Evolutionary conservation across 1,140 invertebrate species (phyloP), one percentile per base, ranked within the genome.

Genomic region (Drosophila suzukii): DNA sequence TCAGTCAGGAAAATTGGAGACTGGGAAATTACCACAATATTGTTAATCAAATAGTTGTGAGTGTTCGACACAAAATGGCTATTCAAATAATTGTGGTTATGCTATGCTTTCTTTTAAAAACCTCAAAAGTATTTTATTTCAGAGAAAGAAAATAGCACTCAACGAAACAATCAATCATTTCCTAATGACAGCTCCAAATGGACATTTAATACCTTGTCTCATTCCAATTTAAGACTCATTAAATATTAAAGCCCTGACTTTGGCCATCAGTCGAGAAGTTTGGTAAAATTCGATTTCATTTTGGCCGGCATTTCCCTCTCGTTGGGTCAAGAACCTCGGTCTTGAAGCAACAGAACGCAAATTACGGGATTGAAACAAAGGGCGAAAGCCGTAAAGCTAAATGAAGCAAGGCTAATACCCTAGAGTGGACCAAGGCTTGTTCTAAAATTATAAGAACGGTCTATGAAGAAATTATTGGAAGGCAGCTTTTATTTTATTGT

Each of bases 311-410:
- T 66, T 72, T 66, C 6, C 17, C 15, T 62, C 34, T 66, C 47
- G 24, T 53, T 54, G 30, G 80, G 83, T 86, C 82, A 86, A 86
- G 79, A 79, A 86, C 78, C 82, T 74, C 47, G 46, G 50, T 10
- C 30, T 15, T 6, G 43, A 65, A 75, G 70, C 49, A 47, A 78
- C 81, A 74, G 53, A 58, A 55, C 49, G 53, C n/a, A 68, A 68
- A 81, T 75, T 78, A 63, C 70, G 49, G 53, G 75, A 27, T 44
- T n/a, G 17, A 61, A 57, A 57, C 44, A 74, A 78, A 63, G 60
- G 43, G 38, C 68, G 34, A 78, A 68, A 8, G 49, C 46, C 71
- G 27, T 49, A 50, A 59, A 59, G 54, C 49, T 67, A 67, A 67
- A 38, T 53, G 32, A 61, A 43, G 59, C 24, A 20, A 43, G 36